These are phyloP conservation scores for Phocides pigmalion DNA, from an alignment of 1,140 invertebrate species.

Conservation along the genomic window DNA sequence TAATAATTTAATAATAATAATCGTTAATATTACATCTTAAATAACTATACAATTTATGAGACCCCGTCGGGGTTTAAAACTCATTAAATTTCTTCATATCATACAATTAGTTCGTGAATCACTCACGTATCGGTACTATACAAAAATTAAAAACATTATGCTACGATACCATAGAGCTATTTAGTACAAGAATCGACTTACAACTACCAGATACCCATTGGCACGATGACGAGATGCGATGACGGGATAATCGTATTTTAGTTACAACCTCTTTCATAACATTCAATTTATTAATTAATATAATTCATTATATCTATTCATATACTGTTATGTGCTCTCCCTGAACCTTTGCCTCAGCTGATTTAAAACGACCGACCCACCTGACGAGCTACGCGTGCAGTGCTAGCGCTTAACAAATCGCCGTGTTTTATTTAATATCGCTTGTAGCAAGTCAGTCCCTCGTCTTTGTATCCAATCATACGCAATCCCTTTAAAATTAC, in stretches of 20 bases:
- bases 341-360: conserved; percentile 53
- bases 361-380: neutral
- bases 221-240: conserved; percentile 55
- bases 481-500: neutral
- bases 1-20: conserved; percentile 49
- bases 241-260: conserved; percentile 74
- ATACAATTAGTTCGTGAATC: conserved; percentile 66
- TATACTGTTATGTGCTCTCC: conserved; percentile 56
- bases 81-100: conserved; percentile 71
- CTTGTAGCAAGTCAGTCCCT: conserved; percentile 23
- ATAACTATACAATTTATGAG: conserved; percentile 74
- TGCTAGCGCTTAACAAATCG: neutral
- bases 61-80: conserved; percentile 61
- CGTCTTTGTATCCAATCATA: neutral
- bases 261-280: conserved; percentile 80
- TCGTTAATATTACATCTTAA: conserved; percentile 70
- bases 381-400: conserved; percentile 5
- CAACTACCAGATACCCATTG: conserved; percentile 70
- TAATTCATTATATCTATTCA: conserved; percentile 72
- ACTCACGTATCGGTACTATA: conserved; percentile 73
- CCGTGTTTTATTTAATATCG: neutral
- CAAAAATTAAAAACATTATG: conserved; percentile 83
- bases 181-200: conserved; percentile 80
- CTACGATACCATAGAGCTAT: conserved; percentile 80
- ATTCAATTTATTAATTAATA: conserved; percentile 72